These are phyloP conservation scores for Tachycineta bicolor DNA, from an alignment of 2,113 vertebrate genomes.

Conservation along the genomic window DNA sequence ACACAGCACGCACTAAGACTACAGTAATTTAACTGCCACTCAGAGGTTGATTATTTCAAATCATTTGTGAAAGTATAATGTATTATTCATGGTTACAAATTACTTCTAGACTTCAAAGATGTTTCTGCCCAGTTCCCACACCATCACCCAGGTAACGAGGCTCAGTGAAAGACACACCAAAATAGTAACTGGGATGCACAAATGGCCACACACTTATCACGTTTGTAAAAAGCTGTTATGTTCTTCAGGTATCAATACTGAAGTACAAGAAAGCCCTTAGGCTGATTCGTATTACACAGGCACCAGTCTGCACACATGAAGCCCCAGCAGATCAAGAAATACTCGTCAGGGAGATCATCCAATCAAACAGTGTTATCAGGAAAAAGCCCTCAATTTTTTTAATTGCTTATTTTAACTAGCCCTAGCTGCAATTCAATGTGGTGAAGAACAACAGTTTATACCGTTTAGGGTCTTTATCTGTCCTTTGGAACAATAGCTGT, in stretches of 20 bases:
- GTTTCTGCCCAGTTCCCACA: neutral
- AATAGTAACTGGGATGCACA: neutral
- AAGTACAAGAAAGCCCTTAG: neutral
- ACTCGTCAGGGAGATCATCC: neutral
- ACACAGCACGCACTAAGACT: neutral
- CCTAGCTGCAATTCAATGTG: neutral
- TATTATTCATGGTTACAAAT: neutral
- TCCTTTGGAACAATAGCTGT: neutral
- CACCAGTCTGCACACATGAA: neutral
- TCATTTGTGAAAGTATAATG: neutral
- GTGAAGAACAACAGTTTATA: neutral
- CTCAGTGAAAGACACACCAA: neutral
- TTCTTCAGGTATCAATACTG: neutral
- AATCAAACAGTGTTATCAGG: neutral
- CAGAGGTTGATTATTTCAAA: neutral
- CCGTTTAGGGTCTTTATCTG: neutral
- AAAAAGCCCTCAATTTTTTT: neutral
- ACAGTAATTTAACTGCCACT: neutral
- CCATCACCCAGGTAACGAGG: neutral
- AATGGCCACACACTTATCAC: neutral
- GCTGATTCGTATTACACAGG: neutral
- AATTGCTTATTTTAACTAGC: neutral
- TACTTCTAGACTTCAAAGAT: neutral
- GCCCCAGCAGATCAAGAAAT: conserved; percentile 35
- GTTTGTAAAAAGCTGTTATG: neutral